Base-by-base conservation (phyloP, 1,140 invertebrate genomes). In the Phymorhynchus buccinoides region DNA sequence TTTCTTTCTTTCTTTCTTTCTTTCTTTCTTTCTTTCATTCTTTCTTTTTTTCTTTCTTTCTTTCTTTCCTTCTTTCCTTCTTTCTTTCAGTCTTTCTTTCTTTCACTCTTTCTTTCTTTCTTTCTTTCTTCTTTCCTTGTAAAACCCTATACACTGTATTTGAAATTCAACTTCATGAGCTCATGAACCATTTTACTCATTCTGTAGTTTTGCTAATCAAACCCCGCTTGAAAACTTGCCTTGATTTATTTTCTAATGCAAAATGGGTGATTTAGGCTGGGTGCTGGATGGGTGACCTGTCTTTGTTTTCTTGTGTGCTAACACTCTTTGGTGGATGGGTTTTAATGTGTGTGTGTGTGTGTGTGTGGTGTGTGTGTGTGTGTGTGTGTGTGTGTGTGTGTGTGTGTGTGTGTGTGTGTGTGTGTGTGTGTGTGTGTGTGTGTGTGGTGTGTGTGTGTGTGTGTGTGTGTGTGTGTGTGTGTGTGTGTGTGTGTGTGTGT, bases 361-460 rank as follows among this genome's bases (percentile, higher is more conserved):
- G 0, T 37, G 32, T 14, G 12, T 35, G n/a, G n/a, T 12, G 12
- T 75, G 7, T 12, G 12, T 75, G 6, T 1, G 6, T 39, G 30
- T 27, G 12, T 75, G 73, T 35, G 73, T 75, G 14, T 6, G 37
- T 0, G 1, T 22, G 3, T 39, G 42, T 37, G 1, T 27, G 78
- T 14, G 22, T 22, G 30, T 62, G 62, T 81, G 62, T 62, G 27
- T 6, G 30, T 39, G 44, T 52, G 44, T 16, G 39, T 41, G 39
- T 9, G 3, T 32, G 42, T 3, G 44, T 52, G 2, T 44, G 41
- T 52, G 18, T 56, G 41, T 52, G 44, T 14, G 22, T 48, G 44
- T 80, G 79, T 4, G 30, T 14, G 41, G 27, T 80, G 79, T 80
- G 0, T 80, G 79, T 80, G 79, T 52, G 79, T 52, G n/a, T 80